Evolutionary conservation across 2,113 vertebrate genomes (phyloP).

Genomic region (Ariopsis seemanni): DNA sequence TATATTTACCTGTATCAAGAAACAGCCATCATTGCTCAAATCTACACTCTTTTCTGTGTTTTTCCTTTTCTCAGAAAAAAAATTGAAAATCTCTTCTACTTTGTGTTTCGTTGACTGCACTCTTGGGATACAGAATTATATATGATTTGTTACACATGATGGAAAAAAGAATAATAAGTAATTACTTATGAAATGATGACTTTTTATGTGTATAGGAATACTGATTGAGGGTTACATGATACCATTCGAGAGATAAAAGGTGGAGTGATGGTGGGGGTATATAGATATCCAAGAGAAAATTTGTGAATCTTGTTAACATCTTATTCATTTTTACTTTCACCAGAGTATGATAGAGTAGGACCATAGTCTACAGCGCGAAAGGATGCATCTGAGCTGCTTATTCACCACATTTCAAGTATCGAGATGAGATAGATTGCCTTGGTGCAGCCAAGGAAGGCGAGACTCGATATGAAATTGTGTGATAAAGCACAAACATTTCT

Average conservation of each 20-base stretch:
- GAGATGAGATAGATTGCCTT: neutral
- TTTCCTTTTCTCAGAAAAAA: neutral
- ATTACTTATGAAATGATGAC: neutral
- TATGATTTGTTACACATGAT: neutral
- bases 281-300: neutral
- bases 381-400: slow-evolving; percentile 1
- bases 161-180: slow-evolving; percentile 4
- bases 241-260: neutral
- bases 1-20: slow-evolving; percentile 41
- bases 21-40: slow-evolving; percentile 19
- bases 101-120: slow-evolving; percentile 7
- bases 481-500: slow-evolving; percentile 13
- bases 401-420: neutral
- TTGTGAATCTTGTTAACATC: neutral
- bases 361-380: neutral
- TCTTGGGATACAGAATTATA: neutral
- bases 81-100: neutral
- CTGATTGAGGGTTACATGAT: neutral
- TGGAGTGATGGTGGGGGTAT: neutral
- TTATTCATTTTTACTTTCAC: slow-evolving; percentile 13
- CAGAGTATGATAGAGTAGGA: neutral
- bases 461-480: neutral
- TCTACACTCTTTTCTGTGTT: neutral
- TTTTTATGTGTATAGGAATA: slow-evolving; percentile 3
- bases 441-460: neutral